Percentiles rank a stretch among this genome's conserved stretches.
Evolutionary conservation across 2,888 invertebrate genomes (phyloP).

Genomic region (Stratiomys singularior): DNA sequence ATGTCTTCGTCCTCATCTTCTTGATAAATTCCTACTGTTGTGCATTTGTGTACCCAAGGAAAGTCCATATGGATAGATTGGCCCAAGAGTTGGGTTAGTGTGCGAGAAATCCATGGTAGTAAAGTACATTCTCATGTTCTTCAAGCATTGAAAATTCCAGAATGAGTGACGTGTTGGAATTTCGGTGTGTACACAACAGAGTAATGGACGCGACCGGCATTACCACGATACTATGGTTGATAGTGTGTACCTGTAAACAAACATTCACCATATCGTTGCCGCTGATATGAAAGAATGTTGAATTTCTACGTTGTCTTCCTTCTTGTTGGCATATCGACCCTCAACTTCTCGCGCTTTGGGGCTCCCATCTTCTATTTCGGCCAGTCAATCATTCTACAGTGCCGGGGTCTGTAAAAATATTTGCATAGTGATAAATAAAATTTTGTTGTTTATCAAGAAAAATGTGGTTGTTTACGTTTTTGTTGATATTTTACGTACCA

Average conservation of each 20-base stretch:
- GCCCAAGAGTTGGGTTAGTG: no score
- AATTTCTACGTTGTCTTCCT: neutral
- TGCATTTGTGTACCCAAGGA: neutral
- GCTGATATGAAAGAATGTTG: slow-evolving; percentile 10
- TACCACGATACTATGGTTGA: neutral
- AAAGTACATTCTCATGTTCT: slow-evolving; percentile 30
- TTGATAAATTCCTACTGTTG: neutral
- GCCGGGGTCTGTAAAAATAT: neutral
- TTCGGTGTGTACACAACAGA: slow-evolving; percentile 20
- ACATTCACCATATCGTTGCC: neutral
- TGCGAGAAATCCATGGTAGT: neutral
- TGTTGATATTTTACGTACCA: neutral
- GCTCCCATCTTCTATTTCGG: neutral
- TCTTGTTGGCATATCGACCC: no score
- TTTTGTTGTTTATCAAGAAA: neutral
- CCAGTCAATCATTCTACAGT: neutral
- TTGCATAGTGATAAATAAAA: slow-evolving; percentile 20
- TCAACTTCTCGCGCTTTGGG: neutral
- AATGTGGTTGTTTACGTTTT: neutral
- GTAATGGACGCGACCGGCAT: slow-evolving; percentile 9
- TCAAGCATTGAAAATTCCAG: slow-evolving; percentile 17
- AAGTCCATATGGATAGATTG: neutral
- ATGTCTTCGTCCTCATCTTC: no score
- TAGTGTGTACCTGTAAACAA: slow-evolving; percentile 17
- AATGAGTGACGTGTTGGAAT: slow-evolving; percentile 37